Evolutionary conservation across 2,113 vertebrate species (phyloP).

Genomic region (Lasiurus cinereus): DNA sequence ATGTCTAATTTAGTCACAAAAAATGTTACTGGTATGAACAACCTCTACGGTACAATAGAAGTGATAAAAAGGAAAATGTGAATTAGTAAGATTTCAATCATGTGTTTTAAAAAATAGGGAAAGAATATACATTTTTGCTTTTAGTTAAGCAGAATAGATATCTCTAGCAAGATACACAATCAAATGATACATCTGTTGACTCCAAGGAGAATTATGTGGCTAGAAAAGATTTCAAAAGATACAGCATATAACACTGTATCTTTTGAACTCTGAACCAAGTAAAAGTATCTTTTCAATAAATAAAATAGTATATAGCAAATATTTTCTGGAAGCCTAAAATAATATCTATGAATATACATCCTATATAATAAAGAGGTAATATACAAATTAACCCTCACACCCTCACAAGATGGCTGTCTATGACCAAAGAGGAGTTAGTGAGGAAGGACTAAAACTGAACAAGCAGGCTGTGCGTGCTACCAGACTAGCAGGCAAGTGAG

Average conservation of each 20-base stretch:
- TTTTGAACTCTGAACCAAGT: slow-evolving; percentile 26
- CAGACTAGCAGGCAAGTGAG: too few species aligned
- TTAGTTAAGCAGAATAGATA: slow-evolving; percentile 21
- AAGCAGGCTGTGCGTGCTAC: too few species aligned
- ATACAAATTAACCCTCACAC: too few species aligned
- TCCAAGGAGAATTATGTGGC: not conserved
- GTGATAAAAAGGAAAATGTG: not conserved
- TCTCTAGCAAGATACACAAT: slow-evolving; percentile 23
- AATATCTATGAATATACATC: too few species aligned
- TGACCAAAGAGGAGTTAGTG: too few species aligned
- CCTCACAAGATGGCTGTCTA: too few species aligned
- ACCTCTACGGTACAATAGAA: not conserved
- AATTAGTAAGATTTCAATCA: not conserved
- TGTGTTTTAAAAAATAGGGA: not conserved
- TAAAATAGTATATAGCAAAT: not conserved
- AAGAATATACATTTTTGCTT: not conserved
- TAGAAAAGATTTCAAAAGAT: slow-evolving; percentile 49
- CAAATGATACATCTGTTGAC: not conserved
- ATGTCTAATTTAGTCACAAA: not conserved
- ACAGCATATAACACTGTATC: slow-evolving; percentile 11
- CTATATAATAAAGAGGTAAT: too few species aligned
- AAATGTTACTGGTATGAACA: not conserved
- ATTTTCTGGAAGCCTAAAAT: not conserved
- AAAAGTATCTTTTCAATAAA: slow-evolving; percentile 53
- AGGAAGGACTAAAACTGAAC: too few species aligned